Base-by-base conservation (phyloP, 2,888 invertebrate genomes). In the Salpingus planirostris region DNA sequence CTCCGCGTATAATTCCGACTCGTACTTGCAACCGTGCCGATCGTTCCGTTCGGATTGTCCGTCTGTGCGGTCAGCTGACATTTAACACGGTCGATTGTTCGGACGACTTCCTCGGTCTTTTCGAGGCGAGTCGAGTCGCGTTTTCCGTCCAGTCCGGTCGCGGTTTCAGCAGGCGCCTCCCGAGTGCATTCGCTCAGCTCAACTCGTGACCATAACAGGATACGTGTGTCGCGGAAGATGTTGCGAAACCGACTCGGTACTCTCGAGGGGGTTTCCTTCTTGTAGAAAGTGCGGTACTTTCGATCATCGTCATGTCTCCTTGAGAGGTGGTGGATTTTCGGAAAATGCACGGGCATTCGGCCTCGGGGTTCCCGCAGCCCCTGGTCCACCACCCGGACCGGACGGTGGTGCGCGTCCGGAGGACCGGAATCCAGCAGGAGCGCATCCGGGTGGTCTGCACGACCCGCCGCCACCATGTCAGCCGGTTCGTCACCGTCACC, bases 391-490 rank as follows among this genome's bases (percentile, higher is more conserved):
- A 34, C 13, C 28, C 7, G 21, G 62, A 64, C 33, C 47, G 59
- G 34, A 62, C 63, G n/a, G 53, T 64, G 8, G 60, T 64, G 31
- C 52, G 62, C 36, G 62, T 64, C 36, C 50, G 60, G 29, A 53
- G 62, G 36, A 59, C 62, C 13, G 55, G 60, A 28, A 41, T 60
- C 10, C 62, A 57, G 27, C 53, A 62, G 43, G 63, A 64, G 41
- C 46, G 63, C 27, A 60, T 64, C 25, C 50, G 64, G 42, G 61
- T 64, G 24, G 63, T 65, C 31, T 64, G 64, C 43, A 64, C 64
- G 25, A 64, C 64, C 6, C 49, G 61, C 24, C 55, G 60, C 24
- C 64, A 65, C 42, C 63, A 64, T 41, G 56, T 60, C 29, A 64
- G 62, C 47, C 46, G 63, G 30, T 51, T 60, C 41, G 64, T 65